Conservation (phyloP, 1,140 invertebrate species). For the Propsilocerus akamusi region DNA sequence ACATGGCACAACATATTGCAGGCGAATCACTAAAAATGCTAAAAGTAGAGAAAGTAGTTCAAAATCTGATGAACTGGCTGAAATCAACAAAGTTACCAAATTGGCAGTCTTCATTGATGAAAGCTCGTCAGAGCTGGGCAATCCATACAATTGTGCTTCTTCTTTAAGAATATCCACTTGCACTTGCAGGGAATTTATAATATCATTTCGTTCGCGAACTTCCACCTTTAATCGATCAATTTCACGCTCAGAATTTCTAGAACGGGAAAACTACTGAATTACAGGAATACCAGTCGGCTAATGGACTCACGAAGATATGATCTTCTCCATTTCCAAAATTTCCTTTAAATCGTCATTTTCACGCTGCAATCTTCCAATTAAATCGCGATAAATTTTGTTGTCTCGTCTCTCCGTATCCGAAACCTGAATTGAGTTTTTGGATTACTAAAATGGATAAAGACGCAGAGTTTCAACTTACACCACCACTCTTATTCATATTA, state of each 20-base stretch:
- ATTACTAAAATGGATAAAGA: too few relatives aligned
- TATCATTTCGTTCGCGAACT: neutral
- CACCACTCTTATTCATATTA: neutral
- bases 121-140: too few relatives aligned
- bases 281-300: too few relatives aligned
- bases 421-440: too few relatives aligned
- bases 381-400: neutral
- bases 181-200: neutral
- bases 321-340: neutral
- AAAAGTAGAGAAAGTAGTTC: too few relatives aligned
- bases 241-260: neutral
- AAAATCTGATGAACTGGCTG: too few relatives aligned
- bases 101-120: too few relatives aligned
- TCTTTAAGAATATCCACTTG: neutral
- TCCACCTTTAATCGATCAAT: neutral
- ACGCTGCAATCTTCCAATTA: neutral
- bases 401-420: neutral
- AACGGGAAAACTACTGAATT: too few relatives aligned
- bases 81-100: too few relatives aligned
- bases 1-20: too few relatives aligned
- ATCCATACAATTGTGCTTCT: neutral
- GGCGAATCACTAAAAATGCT: too few relatives aligned
- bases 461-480: neutral
- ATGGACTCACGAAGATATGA: neutral
- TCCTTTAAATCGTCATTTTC: neutral